A percentile compares a stretch with the other conserved stretches of the same genome.
Conservation (phyloP, 1,140 invertebrate genomes). For the Aphaenogaster rudis region DNA sequence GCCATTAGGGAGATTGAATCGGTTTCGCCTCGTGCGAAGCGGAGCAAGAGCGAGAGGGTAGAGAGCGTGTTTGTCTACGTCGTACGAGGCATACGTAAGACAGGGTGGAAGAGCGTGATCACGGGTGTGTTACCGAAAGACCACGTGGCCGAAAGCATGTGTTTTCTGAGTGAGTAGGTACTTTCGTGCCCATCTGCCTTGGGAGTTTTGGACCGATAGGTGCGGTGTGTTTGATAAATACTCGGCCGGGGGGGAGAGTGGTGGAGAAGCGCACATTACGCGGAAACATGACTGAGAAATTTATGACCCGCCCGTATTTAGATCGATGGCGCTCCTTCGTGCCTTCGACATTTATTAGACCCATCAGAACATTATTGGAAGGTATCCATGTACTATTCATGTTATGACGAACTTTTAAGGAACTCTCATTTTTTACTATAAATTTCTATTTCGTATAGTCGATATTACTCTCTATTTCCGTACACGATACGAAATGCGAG, state of each 20-base stretch:
- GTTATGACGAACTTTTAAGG: neutral
- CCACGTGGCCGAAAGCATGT: slow-evolving; percentile 78
- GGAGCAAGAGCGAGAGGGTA: slow-evolving; percentile 54
- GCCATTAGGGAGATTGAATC: slow-evolving; percentile 84
- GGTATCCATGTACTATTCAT: neutral
- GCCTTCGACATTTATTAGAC: slow-evolving; percentile 6
- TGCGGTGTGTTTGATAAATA: slow-evolving; percentile 76
- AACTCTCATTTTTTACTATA: neutral
- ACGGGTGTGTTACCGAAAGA: slow-evolving; percentile 74
- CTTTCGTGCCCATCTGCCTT: slow-evolving; percentile 75
- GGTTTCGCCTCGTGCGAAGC: slow-evolving; percentile 70
- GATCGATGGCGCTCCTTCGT: neutral
- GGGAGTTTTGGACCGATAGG: slow-evolving; percentile 73
- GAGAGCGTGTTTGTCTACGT: slow-evolving; percentile 74
- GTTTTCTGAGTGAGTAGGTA: slow-evolving; percentile 78
- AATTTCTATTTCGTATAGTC: neutral
- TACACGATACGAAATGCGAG: slow-evolving; percentile 10
- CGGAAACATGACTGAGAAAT: slow-evolving; percentile 42
- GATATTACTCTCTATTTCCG: neutral
- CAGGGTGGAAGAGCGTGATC: slow-evolving; percentile 71
- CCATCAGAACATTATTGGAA: neutral
- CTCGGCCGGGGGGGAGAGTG: neutral
- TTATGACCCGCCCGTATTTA: slow-evolving; percentile 44
- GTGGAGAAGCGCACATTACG: slow-evolving; percentile 40
- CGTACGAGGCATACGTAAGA: slow-evolving; percentile 75